Percentiles rank a stretch among this genome's conserved stretches.
These are phyloP conservation scores for Epinotia demarniana DNA, from an alignment of 2,888 invertebrate genomes.

Conservation along the genomic window DNA sequence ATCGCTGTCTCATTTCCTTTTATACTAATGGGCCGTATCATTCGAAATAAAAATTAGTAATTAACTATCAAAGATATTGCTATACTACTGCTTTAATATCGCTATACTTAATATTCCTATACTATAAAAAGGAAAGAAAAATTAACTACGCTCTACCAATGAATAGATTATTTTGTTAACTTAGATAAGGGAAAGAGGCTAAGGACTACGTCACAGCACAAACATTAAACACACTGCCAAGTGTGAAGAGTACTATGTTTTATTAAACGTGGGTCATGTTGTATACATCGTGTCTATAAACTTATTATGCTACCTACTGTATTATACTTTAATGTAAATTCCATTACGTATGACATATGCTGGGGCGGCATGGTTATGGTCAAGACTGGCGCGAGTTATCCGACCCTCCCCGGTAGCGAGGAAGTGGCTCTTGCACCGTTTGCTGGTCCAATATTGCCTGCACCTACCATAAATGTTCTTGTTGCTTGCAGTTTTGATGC, in stretches of 20 bases:
- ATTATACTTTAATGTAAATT: slow-evolving; percentile 2
- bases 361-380: slow-evolving; percentile 7
- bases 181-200: too few species aligned
- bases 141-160: too few species aligned
- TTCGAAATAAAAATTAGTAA: background rate
- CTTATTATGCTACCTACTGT: background rate
- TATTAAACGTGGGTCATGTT: too few species aligned
- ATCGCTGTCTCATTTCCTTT: slow-evolving; percentile 6
- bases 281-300: too few species aligned
- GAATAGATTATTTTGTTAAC: too few species aligned
- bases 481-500: background rate
- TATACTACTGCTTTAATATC: too few species aligned
- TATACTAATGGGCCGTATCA: background rate
- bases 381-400: background rate
- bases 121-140: too few species aligned
- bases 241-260: too few species aligned
- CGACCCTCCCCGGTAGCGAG: background rate
- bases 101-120: too few species aligned
- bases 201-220: too few species aligned
- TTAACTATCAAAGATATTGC: too few species aligned
- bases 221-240: too few species aligned
- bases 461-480: slow-evolving; percentile 1
- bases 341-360: slow-evolving; percentile 3
- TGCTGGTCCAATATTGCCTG: background rate
- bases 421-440: background rate